phyloP scores from a whole-genome alignment of 2,888 invertebrate species.

The Podabrus alpinus region DNA sequence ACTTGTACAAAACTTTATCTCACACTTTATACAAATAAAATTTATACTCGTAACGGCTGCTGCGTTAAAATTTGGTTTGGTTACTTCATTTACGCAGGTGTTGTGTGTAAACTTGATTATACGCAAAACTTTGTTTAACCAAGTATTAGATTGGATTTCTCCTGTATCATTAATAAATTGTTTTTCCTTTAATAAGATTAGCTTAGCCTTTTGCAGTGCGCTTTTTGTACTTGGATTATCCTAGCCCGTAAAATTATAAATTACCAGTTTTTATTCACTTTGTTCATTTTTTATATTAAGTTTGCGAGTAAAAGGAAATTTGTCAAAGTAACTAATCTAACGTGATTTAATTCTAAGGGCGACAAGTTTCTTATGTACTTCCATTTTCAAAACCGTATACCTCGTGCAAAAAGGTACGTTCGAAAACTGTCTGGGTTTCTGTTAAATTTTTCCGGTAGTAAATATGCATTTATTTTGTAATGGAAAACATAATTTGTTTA shows the following conservation, averaged over 20 bases:
- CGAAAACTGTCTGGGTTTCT: too few species aligned
- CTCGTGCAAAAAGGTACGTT: too few species aligned
- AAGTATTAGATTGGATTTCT: constrained; percentile 2
- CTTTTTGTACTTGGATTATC: not conserved
- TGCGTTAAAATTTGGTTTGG: constrained; percentile 2
- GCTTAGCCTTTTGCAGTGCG: not conserved
- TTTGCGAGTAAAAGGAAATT: not conserved
- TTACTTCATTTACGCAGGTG: constrained; percentile 14
- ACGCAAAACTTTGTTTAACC: constrained; percentile 2
- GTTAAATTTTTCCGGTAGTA: not conserved
- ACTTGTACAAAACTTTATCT: constrained; percentile 31
- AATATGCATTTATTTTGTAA: not conserved
- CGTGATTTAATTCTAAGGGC: not conserved
- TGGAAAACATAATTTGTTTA: not conserved
- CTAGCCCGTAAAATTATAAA: not conserved
- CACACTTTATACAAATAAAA: constrained; percentile 23
- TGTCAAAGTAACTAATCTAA: not conserved
- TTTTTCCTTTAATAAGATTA: not conserved
- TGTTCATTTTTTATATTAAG: not conserved
- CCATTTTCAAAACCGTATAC: not conserved
- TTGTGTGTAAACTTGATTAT: constrained; percentile 3
- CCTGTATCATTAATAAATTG: not conserved
- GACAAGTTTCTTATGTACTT: not conserved
- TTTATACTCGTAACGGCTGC: constrained; percentile 23
- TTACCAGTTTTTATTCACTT: not conserved